These are phyloP conservation scores for Eupithecia pulchellata DNA, from an alignment of 2,888 invertebrate genomes.

Conservation along the genomic window DNA sequence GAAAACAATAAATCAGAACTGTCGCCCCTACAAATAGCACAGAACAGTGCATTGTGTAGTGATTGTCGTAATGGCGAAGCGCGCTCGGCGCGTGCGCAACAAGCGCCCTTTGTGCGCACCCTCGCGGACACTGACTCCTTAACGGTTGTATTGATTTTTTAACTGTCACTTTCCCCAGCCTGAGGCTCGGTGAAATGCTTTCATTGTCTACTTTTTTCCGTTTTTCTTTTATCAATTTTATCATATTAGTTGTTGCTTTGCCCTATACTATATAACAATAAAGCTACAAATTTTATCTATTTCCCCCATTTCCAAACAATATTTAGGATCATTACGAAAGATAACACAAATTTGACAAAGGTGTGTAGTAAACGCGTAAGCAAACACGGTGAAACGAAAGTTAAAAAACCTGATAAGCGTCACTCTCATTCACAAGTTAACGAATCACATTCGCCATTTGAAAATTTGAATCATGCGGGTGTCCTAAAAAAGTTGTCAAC, in stretches of 20 bases:
- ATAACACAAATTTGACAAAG: conserved; percentile 27
- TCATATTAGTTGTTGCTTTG: background rate
- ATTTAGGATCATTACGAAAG: conserved; percentile 5
- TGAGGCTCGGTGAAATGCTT: conserved; percentile 5
- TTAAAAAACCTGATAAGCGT: conserved; percentile 35
- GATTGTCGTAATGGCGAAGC: conserved; percentile 66
- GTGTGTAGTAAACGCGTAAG: conserved; percentile 35
- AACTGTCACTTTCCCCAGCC: conserved; percentile 71
- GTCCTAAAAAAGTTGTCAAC: conserved; percentile 77
- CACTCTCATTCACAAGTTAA: conserved; percentile 37
- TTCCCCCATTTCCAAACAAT: background rate
- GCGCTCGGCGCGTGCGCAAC: conserved; percentile 70
- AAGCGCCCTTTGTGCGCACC: conserved; percentile 73
- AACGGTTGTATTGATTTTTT: conserved; percentile 85
- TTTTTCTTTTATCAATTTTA: background rate
- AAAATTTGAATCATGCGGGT: conserved; percentile 69
- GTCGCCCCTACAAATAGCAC: conserved; percentile 61
- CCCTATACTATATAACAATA: background rate
- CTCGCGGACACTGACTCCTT: conserved; percentile 73
- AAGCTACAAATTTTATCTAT: background rate
- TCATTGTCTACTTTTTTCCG: background rate
- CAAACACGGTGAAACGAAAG: conserved; percentile 19
- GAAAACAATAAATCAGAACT: conserved; percentile 50
- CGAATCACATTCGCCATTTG: conserved; percentile 48
- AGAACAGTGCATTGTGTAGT: conserved; percentile 64